Base-by-base conservation (phyloP, 2,888 invertebrate genomes). In the Geophilus truncorum region DNA sequence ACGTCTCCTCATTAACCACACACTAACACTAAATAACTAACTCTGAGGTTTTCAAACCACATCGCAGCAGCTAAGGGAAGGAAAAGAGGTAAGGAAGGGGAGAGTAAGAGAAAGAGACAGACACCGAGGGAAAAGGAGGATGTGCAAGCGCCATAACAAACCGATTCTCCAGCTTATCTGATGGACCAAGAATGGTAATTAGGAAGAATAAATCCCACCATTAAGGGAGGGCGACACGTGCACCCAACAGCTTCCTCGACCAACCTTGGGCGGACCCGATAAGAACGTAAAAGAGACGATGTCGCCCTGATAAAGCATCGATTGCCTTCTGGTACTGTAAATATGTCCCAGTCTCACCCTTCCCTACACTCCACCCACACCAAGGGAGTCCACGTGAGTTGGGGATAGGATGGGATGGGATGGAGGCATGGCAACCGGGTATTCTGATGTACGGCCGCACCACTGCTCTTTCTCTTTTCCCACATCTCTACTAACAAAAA, bases 111-210 rank as follows among this genome's bases (percentile, higher is more conserved):
- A 36, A 40, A 34, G 36, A 40, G 78, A 36, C 25, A 78, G 45
- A 78, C 36, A 36, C 28, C 32, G 21, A 78, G 36, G 45, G 45
- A 78, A 45, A 78, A 40, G 36, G 78, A 30, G 77, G 77, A 23
- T 62, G 62, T 25, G 62, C 62, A 62, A 62, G 28, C 62, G 62
- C 62, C 62, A 62, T 62, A 62, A 62, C 62, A 62, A 62, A 62
- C 62, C 62, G 62, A 62, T 62, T 62, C 62, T 62, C 62, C 62
- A 77, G 77, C 77, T 77, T 77, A 77, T 77, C 77, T 77, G 77
- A 77, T 77, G 36, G 77, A 77, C 77, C 77, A 77, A 36, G 34
- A 34, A 77, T 77, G 77, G 77, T 77, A 77, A 77, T 77, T 77
- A 77, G 77, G 34, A 77, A 36, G 36, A 77, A 77, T 77, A 77